phyloP scores from a whole-genome alignment of 2,888 invertebrate species.

The Callimorpha dominula region DNA sequence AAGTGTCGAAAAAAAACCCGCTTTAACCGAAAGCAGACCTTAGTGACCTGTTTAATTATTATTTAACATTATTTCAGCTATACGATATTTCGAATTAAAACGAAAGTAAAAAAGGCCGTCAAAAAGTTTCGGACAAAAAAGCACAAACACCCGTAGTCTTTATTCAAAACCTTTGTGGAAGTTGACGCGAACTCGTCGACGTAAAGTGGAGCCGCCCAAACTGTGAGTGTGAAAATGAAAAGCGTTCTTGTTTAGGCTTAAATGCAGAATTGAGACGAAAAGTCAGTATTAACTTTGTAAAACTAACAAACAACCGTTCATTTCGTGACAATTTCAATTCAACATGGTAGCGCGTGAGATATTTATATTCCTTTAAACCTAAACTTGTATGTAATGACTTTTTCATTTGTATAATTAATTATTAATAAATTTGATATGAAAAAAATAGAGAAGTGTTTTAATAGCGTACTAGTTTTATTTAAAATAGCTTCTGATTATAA shows the following conservation, averaged over 20 bases:
- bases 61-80: not conserved
- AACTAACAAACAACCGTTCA: conserved; percentile 52
- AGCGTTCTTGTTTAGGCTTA: conserved; percentile 64
- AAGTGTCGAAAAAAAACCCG: too few relatives aligned
- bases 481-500: too few relatives aligned
- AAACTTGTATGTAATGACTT: not conserved
- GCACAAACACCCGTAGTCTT: conserved; percentile 66
- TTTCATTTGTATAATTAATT: not conserved
- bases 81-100: conserved; percentile 42
- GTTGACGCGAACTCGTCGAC: conserved; percentile 59
- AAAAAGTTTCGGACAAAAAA: conserved; percentile 64
- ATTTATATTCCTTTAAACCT: conserved; percentile 6
- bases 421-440: conserved; percentile 3
- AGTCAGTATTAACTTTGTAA: conserved; percentile 54
- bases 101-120: conserved; percentile 51
- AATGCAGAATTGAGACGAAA: conserved; percentile 56
- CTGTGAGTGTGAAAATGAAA: conserved; percentile 69
- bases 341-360: conserved; percentile 35
- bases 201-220: conserved; percentile 55
- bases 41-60: not conserved
- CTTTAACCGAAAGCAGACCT: too few relatives aligned
- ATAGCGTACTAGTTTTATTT: too few relatives aligned
- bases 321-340: conserved; percentile 46
- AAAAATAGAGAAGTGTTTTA: too few relatives aligned
- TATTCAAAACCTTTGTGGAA: conserved; percentile 73